phyloP scores from a whole-genome alignment of 1,140 invertebrate species.

The Yoshiicerus persimilis region DNA sequence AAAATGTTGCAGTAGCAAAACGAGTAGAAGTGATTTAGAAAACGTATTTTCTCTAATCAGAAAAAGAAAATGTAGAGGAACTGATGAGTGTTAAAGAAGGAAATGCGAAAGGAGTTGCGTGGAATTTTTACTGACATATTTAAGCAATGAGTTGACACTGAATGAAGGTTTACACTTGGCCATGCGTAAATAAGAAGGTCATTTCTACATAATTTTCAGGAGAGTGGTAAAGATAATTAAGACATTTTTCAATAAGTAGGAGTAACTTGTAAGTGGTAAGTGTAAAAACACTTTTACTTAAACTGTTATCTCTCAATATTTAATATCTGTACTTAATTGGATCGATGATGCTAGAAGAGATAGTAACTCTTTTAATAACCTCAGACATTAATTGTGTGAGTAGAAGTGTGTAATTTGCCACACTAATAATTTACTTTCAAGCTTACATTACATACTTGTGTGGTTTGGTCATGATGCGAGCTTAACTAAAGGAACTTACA shows the following conservation, averaged over 20 bases:
- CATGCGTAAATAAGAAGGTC: neutral
- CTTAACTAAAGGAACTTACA: neutral
- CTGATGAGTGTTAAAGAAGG: neutral
- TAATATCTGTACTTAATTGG: neutral
- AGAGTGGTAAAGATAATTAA: too few relatives aligned
- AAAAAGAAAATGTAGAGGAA: neutral
- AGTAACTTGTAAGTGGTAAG: neutral
- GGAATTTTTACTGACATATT: neutral
- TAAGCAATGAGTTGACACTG: neutral
- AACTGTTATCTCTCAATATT: too few relatives aligned
- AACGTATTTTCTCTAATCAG: too few relatives aligned
- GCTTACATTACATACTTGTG: neutral
- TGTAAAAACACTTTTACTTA: too few relatives aligned
- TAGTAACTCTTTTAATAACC: neutral
- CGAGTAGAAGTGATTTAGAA: too few relatives aligned
- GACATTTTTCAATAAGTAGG: too few relatives aligned
- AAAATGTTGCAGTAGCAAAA: too few relatives aligned
- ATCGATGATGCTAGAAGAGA: neutral
- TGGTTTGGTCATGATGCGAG: neutral
- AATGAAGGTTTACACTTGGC: neutral
- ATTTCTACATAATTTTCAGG: neutral
- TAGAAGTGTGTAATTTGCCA: neutral
- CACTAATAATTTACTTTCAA: neutral
- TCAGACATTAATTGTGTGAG: neutral
- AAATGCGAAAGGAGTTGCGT: neutral